Evolutionary conservation across 1,140 invertebrate species (phyloP), one percentile per base, ranked within the genome.

Genomic region (Homarus americanus): DNA sequence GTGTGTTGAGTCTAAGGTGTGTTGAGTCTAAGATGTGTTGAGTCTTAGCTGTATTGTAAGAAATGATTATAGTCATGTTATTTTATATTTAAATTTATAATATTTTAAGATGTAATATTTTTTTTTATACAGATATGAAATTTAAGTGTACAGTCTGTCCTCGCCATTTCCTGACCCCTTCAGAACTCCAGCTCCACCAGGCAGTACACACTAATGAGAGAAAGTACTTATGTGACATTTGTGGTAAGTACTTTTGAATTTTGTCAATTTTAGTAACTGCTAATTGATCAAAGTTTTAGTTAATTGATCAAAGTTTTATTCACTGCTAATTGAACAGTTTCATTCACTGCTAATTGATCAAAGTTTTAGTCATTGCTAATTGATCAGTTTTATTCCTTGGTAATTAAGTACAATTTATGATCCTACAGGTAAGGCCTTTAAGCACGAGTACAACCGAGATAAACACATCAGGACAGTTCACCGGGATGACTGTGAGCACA

Each of bases 161-260:
- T 7, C 24, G 66, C 4, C 63, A 82, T 40, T 58, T 82, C 66
- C 32, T 78, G 53, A 87, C 85, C 20, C 44, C 44, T 28, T 79
- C 85, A 24, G 85, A 87, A 66, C 75, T 87, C 9, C 73, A 69
- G 38, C 49, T 87, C 24, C 87, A 89, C 44, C 66, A 89, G 12
- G 63, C 73, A 2, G 69, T 73, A 12, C 78, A 73, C 66, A 82
- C 38, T n/a, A 49, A 36, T 28, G 87, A 73, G 66, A 89, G 72
- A 36, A 89, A 89, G 34, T 58, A 89, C 49, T 24, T 82, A 20
- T 89, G 87, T 38, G 78, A 89, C 78, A 75, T 89, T 32, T 89
- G 87, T 89, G 87, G 87, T 89, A 34, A 58, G 87, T 82, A 7
- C n/a, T n/a, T n/a, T n/a, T n/a, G n/a, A n/a, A n/a, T n/a, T n/a